A percentile compares a stretch with the other conserved stretches of the same genome.
Evolutionary conservation across 2,113 vertebrate species (phyloP).

Genomic region (Pycnonotus jocosus): DNA sequence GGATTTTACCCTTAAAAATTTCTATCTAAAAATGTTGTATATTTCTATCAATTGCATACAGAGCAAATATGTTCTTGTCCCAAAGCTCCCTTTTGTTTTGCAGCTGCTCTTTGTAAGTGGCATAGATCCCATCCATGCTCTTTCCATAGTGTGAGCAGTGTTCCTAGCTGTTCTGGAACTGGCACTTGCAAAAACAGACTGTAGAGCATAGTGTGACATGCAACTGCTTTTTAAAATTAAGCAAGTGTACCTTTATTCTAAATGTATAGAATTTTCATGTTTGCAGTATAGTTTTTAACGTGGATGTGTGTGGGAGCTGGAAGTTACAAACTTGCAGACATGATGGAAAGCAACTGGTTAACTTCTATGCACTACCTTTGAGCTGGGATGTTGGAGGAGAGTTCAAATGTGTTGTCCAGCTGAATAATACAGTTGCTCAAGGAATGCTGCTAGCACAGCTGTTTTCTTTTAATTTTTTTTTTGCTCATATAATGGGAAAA

Average conservation of each 20-base stretch:
- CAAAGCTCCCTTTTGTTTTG: background rate
- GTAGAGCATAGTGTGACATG: background rate
- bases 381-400: background rate
- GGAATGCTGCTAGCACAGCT: constrained; percentile 17
- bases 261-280: background rate
- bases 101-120: background rate
- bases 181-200: background rate
- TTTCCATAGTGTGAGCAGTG: background rate
- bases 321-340: background rate
- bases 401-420: background rate
- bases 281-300: background rate
- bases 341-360: background rate
- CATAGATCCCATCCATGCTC: background rate
- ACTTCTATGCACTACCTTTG: background rate
- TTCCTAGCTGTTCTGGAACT: background rate
- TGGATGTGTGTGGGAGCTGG: background rate
- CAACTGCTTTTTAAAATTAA: background rate
- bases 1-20: background rate
- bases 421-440: background rate
- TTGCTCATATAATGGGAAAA: background rate
- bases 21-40: background rate
- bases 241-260: background rate
- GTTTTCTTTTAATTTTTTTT: background rate
- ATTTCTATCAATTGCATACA: background rate
- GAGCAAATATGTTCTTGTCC: background rate